Base-by-base conservation (phyloP, 2,888 invertebrate genomes). In the Hydrotaea cyrtoneurina region DNA sequence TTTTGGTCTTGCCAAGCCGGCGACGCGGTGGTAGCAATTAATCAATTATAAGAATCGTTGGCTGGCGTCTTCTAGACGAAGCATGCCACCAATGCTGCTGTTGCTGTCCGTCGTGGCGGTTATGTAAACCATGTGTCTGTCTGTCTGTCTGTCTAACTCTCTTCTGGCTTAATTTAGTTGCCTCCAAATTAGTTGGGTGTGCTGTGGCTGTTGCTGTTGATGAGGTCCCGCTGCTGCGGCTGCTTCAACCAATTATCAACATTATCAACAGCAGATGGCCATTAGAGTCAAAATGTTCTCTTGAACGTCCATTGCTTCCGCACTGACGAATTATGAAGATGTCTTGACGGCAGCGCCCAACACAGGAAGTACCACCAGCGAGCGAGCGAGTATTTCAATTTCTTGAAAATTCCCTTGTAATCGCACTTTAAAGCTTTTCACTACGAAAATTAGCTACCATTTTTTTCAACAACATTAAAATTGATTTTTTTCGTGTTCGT, bases 261-360 rank as follows among this genome's bases (percentile, higher is more conserved):
- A 39, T 74, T 73, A 83, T 77, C 79, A 83, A 59, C 71, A 74
- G 72, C 83, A 78, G 78, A 78, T 80, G 79, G 72, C 21, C 73
- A 82, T 79, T 76, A 73, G 31, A 76, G 19, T 7, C 23, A 31
- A 81, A 77, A 69, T 46, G 46, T 71, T 62, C n/a, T 74, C 11
- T 31, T 17, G 3, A 50, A 5, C n/a, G n/a, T n/a, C 57, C 74
- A 55, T 17, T 36, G 21, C 53, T 72, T 72, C 55, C 17, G 17
- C 26, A 55, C 53, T 62, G 4, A 55, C 17, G 5, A n/a, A 5
- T 31, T 55, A n/a, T 39, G 43, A 2, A 53, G n/a, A 53, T 50
- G 50, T 46, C 46, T 71, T 71, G 26, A 1, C 50, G n/a, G n/a
- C 7, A 31, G 39, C 23, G 59, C n/a, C 36, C 0, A 13, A 59